Conservation (phyloP, 2,888 invertebrate genomes). For the Drosophila neotestacea region DNA sequence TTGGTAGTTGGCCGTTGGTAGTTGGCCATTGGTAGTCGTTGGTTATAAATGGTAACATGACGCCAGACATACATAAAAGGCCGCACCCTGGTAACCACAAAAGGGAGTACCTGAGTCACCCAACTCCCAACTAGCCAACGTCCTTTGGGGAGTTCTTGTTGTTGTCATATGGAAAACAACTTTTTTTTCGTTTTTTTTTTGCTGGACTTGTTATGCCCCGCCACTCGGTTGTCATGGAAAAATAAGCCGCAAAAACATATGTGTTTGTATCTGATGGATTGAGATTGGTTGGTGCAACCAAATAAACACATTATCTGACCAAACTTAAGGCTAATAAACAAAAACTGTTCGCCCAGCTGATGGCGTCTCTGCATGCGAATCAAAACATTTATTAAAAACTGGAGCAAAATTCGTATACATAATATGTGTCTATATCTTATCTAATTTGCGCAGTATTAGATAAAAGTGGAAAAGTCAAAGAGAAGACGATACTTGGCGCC, state of each 20-base stretch:
- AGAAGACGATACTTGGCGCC: conserved; percentile 3
- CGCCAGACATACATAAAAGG: conserved; percentile 66
- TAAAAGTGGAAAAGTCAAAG: conserved; percentile 37
- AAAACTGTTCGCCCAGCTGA: conserved; percentile 17
- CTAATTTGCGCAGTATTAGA: conserved; percentile 51
- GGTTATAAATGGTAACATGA: conserved; percentile 74
- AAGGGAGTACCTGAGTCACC: conserved; percentile 6
- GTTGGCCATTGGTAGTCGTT: conserved; percentile 14
- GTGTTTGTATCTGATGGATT: conserved; percentile 27
- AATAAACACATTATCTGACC: conserved; percentile 36
- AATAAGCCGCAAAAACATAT: conserved; percentile 16
- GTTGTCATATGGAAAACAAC: conserved; percentile 63
- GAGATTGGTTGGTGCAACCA: conserved; percentile 21
- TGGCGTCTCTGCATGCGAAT: conserved; percentile 46
- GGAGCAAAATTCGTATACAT: conserved; percentile 17
- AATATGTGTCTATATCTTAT: conserved; percentile 45
- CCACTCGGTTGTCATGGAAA: conserved; percentile 51
- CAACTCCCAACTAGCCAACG: conserved; percentile 42
- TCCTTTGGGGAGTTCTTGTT: conserved; percentile 56
- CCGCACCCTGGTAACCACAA: conserved; percentile 64
- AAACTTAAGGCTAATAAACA: conserved; percentile 9
- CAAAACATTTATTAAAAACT: conserved; percentile 33
- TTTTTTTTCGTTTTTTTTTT: conserved; percentile 29
- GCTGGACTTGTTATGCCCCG: conserved; percentile 52
- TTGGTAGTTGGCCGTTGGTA: background rate